Base-by-base conservation (phyloP, 37 sponge, comb jelly and placozoan genomes). In the Ephydatia muelleri region DNA sequence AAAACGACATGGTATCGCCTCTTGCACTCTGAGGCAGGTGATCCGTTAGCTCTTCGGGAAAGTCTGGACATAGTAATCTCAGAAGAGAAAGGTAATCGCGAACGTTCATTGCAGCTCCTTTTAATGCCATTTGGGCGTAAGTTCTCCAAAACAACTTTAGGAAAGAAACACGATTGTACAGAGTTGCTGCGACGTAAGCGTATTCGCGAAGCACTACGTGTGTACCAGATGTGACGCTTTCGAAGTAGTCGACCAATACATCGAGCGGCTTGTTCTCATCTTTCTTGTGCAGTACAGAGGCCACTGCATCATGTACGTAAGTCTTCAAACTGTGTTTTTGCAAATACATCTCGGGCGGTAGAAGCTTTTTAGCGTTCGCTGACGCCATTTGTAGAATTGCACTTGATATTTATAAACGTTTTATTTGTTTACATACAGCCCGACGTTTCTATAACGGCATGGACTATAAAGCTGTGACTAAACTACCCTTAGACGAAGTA, bases 91-190 rank as follows among this genome's bases (percentile, higher is more conserved):
- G 85, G 49, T 91, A 93, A 49, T 93, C 91, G n/a, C 37, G 36
- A 6, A 84, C 57, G 29, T 80, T 86, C 84, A 96, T 80, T 27
- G 47, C 14, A 6, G 57, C 81, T 11, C 85, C 88, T 65, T 57
- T 75, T n/a, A 80, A 64, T 37, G 81, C 83, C 6, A 95, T 48
- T 43, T 70, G 85, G 14, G 76, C 57, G 57, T 84, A 95, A 72
- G 77, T 85, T 34, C 84, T 71, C 84, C 74, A 84, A 37, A 89
- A 79, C n/a, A 49, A 70, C 31, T 80, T 86, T 25, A 96, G 67
- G 83, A 96, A 96, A 31, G 88, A 82, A 0, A 81, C 84, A 31
- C 93, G 78, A 83, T 96, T 96, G 93, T 91, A 81, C 23, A 93
- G 96, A 35, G 93, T 96, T 11, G 86, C 38, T 28, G 82, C 76